Base-by-base conservation (phyloP, 2,888 invertebrate genomes). In the Hemithea aestivaria region DNA sequence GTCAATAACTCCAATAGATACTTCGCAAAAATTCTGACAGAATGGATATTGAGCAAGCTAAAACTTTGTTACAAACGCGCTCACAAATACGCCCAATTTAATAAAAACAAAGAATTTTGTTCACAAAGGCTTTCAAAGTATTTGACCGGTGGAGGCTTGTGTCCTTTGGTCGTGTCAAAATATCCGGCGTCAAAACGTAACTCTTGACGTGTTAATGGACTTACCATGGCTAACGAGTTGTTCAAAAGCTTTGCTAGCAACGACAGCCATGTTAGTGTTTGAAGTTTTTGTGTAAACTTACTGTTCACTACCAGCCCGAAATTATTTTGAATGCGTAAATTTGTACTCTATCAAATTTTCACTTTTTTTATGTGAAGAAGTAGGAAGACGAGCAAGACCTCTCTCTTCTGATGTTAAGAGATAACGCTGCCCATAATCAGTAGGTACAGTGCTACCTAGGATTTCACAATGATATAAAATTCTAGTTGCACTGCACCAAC, bases 181-280 rank as follows among this genome's bases (percentile, higher is more conserved):
- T 71, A 70, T 69, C 61, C 62, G 52, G 58, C 62, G 66, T 70
- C 71, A 73, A 74, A 80, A 78, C 69, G 68, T 55, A 56, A 56
- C 61, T 62, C 62, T 65, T 63, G 62, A 62, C 62, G 62, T 51
- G 60, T 54, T 81, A 82, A 81, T 79, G 66, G 66, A 78, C 68
- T 80, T 75, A 74, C 62, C 62, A 56, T 59, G 54, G 62, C 63
- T 62, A 62, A 71, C 72, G 65, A 77, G 67, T 70, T 63, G 62
- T 27, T 27, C 31, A 32, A 36, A 51, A 52, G 50, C 50, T 45
- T 48, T 44, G 5, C 16, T 4, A 25, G 35, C 39, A 39, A 41
- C 45, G 63, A 51, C 41, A 26, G 38, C 49, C 34, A 46, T 48
- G 52, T 54, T 51, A 40, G 38, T 22, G 42, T 57, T 51, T 52